phyloP scores from a whole-genome alignment of 2,888 invertebrate genomes.

The Panopea generosa region DNA sequence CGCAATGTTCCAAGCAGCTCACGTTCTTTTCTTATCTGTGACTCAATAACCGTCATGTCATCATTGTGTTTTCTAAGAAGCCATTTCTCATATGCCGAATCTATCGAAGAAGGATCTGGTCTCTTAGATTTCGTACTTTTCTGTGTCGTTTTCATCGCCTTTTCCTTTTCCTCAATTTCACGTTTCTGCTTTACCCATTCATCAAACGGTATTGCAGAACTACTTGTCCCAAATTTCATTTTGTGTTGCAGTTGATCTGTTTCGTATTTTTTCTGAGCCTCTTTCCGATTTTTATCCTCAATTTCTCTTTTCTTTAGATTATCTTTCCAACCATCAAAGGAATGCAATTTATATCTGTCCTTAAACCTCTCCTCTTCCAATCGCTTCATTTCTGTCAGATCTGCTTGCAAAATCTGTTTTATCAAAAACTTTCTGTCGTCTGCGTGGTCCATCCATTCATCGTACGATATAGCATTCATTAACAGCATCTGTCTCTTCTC shows the following conservation, averaged over 20 bases:
- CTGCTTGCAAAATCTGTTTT: slow-evolving; percentile 68
- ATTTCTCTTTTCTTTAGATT: slow-evolving; percentile 56
- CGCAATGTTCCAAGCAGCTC: slow-evolving; percentile 11
- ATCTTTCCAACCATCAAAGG: slow-evolving; percentile 66
- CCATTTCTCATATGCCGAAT: slow-evolving; percentile 49
- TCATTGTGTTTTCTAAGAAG: slow-evolving; percentile 34
- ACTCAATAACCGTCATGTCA: slow-evolving; percentile 30
- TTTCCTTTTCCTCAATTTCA: slow-evolving; percentile 22
- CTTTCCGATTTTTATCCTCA: slow-evolving; percentile 53
- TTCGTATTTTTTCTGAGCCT: slow-evolving; percentile 53
- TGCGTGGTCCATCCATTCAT: slow-evolving; percentile 77
- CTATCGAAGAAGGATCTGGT: slow-evolving; percentile 21
- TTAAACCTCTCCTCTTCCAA: slow-evolving; percentile 64
- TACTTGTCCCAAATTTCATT: slow-evolving; percentile 28
- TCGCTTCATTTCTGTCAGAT: slow-evolving; percentile 59
- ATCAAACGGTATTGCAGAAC: slow-evolving; percentile 48
- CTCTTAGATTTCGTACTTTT: background rate
- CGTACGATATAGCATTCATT: slow-evolving; percentile 72
- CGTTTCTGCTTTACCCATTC: slow-evolving; percentile 62
- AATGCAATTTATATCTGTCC: slow-evolving; percentile 47
- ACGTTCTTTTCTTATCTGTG: slow-evolving; percentile 26
- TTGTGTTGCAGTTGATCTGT: slow-evolving; percentile 46
- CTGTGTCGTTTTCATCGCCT: slow-evolving; percentile 12
- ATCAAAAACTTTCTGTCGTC: slow-evolving; percentile 72
- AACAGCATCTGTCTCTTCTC: slow-evolving; percentile 72